Base-by-base conservation (phyloP, 2,888 invertebrate species). In the Lymantria dispar region DNA sequence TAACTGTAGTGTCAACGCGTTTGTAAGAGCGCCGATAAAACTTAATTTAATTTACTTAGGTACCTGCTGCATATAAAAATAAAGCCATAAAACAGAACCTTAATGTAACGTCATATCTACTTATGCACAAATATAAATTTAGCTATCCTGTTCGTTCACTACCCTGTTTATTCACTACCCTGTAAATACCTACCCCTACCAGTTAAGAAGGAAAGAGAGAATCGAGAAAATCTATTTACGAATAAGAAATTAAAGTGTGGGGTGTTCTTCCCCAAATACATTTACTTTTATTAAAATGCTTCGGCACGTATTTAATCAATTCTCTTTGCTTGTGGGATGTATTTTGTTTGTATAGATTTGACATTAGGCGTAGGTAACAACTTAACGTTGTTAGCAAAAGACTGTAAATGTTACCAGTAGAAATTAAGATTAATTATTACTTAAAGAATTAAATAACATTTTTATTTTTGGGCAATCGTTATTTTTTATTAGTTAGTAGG, bases 231-330 rank as follows among this genome's bases (percentile, higher is more conserved):
- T 64, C 57, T 60, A 54, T 64, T 61, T 54, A 49, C 55, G 48
- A 44, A 53, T 40, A 40, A 51, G 31, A 12, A 40, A 56, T 53
- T 50, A 56, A 58, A 58, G 54, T 38, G 41, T 41, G 47, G 62
- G 65, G 65, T 38, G 37, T 14, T 39, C 13, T 50, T 52, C 64
- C 68, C 66, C 49, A 56, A 56, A 44, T 45, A 51, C 58, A 70
- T 68, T 67, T 62, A 54, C 60, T 58, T 62, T 63, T 63, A 72
- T 74, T 71, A 52, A 64, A 73, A 78, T 78, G 72, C 76, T 60
- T 49, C 56, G 61, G 60, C 78, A 76, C 78, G 77, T 70, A 66
- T 76, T 71, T 69, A 75, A 74, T 72, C 70, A 70, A 66, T 68
- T 66, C 62, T 22, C 22, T 22, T 22, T 22, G 22, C 22, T 22